A percentile compares a stretch with the other conserved stretches of the same genome.
phyloP scores from a whole-genome alignment of 2,113 vertebrate species.

The Ramphastos sulfuratus region DNA sequence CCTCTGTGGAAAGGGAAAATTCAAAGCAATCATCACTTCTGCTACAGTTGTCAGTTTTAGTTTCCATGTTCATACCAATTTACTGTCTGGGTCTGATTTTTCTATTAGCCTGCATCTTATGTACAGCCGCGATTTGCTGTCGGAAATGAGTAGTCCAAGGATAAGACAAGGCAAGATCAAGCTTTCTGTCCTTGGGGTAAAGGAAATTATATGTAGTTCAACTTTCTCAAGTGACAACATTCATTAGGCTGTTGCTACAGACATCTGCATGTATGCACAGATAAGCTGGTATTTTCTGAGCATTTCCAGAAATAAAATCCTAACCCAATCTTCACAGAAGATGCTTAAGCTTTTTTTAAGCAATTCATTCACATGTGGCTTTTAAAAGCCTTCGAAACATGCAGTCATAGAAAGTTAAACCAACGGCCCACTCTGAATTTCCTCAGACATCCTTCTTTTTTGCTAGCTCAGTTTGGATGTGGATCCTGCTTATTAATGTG shows the following conservation, averaged over 20 bases:
- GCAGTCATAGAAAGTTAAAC: neutral
- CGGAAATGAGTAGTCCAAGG: neutral
- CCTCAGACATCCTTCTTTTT: neutral
- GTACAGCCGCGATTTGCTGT: neutral
- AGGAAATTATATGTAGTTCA: conserved; percentile 9
- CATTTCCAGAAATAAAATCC: neutral
- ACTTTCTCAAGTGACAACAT: conserved; percentile 40
- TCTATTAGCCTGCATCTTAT: neutral
- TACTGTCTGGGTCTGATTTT: conserved; percentile 15
- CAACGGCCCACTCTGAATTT: neutral
- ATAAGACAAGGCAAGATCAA: conserved; percentile 39
- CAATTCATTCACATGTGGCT: neutral
- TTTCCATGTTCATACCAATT: conserved; percentile 21
- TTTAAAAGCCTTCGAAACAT: neutral
- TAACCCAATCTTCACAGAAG: neutral
- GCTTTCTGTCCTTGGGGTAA: conserved; percentile 32
- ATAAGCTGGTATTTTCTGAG: conserved; percentile 11
- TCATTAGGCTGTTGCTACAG: conserved; percentile 20
- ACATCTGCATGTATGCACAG: neutral
- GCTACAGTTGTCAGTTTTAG: conserved; percentile 12
- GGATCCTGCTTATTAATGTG: neutral
- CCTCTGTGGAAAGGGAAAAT: neutral
- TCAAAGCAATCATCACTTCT: conserved; percentile 5
- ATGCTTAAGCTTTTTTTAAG: neutral
- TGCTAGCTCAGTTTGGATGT: neutral